These are phyloP conservation scores for Hirundo rustica DNA, from an alignment of 2,797 vertebrate genomes.

Conservation along the genomic window DNA sequence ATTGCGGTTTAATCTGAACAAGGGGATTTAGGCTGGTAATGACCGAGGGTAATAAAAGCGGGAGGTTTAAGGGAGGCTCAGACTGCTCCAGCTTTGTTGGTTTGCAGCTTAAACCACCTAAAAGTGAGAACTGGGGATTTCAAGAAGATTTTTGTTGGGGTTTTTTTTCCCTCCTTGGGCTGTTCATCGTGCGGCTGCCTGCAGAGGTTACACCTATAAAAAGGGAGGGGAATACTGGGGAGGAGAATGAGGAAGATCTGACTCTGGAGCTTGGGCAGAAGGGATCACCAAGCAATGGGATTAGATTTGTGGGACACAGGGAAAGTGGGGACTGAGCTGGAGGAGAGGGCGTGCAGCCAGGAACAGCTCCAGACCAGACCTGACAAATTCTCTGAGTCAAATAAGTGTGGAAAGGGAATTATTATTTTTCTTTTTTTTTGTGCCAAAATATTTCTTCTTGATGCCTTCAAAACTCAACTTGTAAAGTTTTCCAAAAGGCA, in stretches of 20 bases:
- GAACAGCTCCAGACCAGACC: background rate
- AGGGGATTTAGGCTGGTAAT: background rate
- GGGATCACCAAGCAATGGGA: accelerated
- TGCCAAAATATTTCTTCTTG: background rate
- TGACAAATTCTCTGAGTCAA: background rate
- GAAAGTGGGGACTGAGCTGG: background rate
- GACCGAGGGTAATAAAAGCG: background rate
- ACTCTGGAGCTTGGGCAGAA: background rate
- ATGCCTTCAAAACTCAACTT: background rate
- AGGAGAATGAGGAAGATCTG: background rate
- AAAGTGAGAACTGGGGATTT: background rate
- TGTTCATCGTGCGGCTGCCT: background rate
- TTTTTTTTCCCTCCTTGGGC: background rate
- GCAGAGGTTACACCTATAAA: background rate
- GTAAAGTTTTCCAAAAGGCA: background rate
- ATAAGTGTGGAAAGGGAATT: background rate
- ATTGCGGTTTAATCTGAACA: background rate
- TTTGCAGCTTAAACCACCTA: background rate
- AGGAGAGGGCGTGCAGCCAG: background rate
- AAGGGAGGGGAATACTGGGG: background rate
- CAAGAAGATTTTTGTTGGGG: background rate
- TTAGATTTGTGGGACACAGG: background rate
- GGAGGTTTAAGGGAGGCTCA: background rate
- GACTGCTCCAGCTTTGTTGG: background rate
- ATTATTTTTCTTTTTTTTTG: background rate